Conservation (phyloP, 2,113 vertebrate genomes). For the Merops nubicus region DNA sequence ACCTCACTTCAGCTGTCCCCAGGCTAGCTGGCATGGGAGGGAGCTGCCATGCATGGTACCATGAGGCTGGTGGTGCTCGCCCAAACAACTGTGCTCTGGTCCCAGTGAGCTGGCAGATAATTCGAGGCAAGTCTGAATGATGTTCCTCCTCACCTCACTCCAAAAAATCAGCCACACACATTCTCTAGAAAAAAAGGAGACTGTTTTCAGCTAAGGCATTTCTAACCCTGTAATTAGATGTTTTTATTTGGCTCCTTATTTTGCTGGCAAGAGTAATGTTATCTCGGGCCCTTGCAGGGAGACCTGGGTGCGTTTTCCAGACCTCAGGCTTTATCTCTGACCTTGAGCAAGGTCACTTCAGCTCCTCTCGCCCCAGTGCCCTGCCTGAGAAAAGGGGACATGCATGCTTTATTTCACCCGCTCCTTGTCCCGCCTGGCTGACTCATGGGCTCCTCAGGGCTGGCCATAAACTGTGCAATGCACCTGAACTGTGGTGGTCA, state of each 20-base stretch:
- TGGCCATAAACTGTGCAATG: background rate
- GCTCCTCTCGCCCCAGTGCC: background rate
- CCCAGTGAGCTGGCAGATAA: background rate
- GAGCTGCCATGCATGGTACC: background rate
- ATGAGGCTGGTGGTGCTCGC: accelerated
- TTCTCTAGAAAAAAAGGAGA: background rate
- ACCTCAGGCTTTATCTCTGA: background rate
- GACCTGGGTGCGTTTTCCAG: background rate
- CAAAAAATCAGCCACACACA: background rate
- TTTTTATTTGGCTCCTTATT: background rate
- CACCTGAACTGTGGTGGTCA: background rate
- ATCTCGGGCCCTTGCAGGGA: background rate
- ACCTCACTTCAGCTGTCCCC: background rate
- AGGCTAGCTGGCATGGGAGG: background rate
- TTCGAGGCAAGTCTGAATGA: background rate
- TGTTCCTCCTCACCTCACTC: background rate
- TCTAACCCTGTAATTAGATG: background rate
- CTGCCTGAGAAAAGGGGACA: background rate
- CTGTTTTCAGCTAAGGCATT: background rate
- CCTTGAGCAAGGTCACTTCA: background rate
- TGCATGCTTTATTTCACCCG: background rate
- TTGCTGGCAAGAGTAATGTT: background rate
- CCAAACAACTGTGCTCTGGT: background rate
- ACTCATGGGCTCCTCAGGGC: background rate
- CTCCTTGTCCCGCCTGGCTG: accelerated